These are phyloP conservation scores for Cephus cinctus DNA, from an alignment of 1,140 invertebrate genomes.

Conservation along the genomic window DNA sequence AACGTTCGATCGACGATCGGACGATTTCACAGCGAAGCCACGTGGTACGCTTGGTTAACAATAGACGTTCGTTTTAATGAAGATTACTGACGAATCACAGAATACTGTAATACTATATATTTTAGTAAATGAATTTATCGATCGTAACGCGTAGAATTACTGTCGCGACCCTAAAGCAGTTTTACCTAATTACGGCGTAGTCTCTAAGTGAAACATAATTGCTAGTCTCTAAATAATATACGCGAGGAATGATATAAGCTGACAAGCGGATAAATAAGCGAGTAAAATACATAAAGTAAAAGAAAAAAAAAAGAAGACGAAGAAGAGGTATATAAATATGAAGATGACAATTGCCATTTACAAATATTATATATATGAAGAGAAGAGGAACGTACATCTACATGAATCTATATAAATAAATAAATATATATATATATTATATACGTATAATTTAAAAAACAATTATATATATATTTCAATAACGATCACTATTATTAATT, in stretches of 20 bases:
- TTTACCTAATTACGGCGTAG: slow-evolving; percentile 32
- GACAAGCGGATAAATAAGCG: too few relatives aligned
- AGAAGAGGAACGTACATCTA: not conserved
- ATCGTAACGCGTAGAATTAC: slow-evolving; percentile 3
- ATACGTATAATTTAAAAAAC: too few relatives aligned
- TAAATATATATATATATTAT: too few relatives aligned
- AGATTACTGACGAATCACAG: slow-evolving; percentile 20
- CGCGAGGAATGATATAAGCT: slow-evolving; percentile 7
- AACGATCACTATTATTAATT: too few relatives aligned
- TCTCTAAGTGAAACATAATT: slow-evolving; percentile 33
- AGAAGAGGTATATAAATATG: slow-evolving; percentile 9
- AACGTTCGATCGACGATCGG: too few relatives aligned
- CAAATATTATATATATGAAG: not conserved
- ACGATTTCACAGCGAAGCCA: too few relatives aligned
- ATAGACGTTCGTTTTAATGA: not conserved
- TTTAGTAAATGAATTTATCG: slow-evolving; percentile 33
- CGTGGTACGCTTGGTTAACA: too few relatives aligned
- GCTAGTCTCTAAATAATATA: slow-evolving; percentile 41
- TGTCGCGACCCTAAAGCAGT: slow-evolving; percentile 9
- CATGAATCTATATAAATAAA: too few relatives aligned
- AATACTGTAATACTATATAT: slow-evolving; percentile 30
- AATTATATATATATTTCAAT: too few relatives aligned
- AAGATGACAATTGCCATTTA: slow-evolving; percentile 12
- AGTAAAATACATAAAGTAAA: slow-evolving; percentile 1
- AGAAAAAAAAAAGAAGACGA: slow-evolving; percentile 1